A percentile compares a stretch with the other conserved stretches of the same genome.
phyloP scores from a whole-genome alignment of 2,113 vertebrate genomes.

The Megaceryle maxima region DNA sequence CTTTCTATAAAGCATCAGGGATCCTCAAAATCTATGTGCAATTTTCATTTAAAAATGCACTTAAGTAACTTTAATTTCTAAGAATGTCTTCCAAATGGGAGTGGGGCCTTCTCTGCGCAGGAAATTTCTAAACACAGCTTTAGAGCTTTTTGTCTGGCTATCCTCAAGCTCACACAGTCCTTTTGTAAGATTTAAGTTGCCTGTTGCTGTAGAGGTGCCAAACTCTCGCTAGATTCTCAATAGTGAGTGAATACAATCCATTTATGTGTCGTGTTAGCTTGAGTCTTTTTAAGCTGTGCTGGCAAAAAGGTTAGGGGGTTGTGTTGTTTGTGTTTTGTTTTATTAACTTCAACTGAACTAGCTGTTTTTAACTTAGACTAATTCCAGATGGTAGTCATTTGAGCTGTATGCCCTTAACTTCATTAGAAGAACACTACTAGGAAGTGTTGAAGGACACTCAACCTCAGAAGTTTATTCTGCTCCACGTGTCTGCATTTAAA shows the following conservation, averaged over 20 bases:
- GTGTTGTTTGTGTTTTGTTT: background rate
- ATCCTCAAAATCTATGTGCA: background rate
- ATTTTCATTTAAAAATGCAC: background rate
- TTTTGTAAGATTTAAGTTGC: background rate
- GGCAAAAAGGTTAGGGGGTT: background rate
- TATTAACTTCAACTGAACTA: background rate
- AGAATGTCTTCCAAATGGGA: background rate
- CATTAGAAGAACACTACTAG: background rate
- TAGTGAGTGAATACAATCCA: background rate
- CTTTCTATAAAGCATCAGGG: constrained; percentile 11
- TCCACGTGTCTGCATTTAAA: background rate
- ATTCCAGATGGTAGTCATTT: background rate
- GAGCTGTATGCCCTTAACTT: background rate
- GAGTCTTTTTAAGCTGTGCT: background rate
- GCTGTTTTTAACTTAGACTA: background rate
- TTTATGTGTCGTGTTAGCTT: background rate
- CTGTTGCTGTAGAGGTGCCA: background rate
- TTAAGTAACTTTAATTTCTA: background rate
- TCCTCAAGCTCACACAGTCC: background rate
- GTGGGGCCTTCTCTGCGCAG: background rate
- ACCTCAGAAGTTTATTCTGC: background rate
- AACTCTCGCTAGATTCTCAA: background rate
- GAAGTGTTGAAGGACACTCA: background rate
- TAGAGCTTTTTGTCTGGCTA: background rate
- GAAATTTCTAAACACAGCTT: background rate